Conservation (phyloP, 2,113 vertebrate genomes). For the Notarius lentiginosus region DNA sequence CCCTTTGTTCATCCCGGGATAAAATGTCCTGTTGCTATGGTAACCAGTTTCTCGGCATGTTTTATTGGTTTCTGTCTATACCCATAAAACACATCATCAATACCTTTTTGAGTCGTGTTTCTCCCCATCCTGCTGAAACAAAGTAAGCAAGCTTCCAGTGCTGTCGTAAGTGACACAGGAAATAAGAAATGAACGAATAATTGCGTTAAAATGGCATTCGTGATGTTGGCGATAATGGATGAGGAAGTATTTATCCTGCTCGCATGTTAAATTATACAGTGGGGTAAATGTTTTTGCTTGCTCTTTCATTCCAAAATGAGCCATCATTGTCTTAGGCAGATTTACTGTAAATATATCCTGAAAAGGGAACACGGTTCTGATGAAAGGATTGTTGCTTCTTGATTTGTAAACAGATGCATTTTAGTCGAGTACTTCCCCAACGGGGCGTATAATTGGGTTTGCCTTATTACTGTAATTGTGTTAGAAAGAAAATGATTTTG, state of each 20-base stretch:
- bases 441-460: background rate
- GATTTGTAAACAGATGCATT: background rate
- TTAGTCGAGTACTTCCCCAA: constrained; percentile 11
- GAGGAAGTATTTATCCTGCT: constrained; percentile 8
- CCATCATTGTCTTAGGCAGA: background rate
- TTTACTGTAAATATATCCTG: background rate
- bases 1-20: background rate
- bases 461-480: constrained; percentile 6
- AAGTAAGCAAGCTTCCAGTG: background rate
- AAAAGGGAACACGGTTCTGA: constrained; percentile 11
- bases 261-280: background rate
- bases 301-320: background rate
- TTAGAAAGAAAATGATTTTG: background rate
- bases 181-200: background rate
- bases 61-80: constrained; percentile 12
- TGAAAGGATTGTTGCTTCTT: background rate
- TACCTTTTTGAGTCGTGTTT: background rate
- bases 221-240: background rate
- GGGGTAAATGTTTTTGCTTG: background rate
- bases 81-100: background rate
- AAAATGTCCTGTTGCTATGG: background rate
- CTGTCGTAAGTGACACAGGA: background rate
- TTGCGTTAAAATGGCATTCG: background rate
- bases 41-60: background rate
- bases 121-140: background rate